Conservation (phyloP, 23 tunicate genomes). For the Styela plicata region DNA sequence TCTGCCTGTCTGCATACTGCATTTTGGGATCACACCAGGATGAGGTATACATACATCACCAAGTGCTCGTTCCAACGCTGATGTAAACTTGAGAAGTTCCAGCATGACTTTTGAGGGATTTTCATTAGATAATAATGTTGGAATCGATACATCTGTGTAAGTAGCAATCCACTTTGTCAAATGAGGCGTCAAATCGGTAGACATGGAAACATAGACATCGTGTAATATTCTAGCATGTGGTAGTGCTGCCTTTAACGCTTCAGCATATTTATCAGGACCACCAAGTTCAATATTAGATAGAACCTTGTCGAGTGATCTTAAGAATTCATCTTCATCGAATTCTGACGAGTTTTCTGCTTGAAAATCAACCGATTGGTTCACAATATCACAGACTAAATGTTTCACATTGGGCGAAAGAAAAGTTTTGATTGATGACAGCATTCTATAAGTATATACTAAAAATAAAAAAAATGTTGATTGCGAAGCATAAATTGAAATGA, state of each 20-base stretch:
- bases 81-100: conserved; percentile 9
- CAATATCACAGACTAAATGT: conserved; percentile 16
- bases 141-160: neutral
- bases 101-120: conserved; percentile 2
- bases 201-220: neutral
- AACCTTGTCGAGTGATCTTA: neutral
- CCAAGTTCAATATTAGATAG: neutral
- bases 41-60: conserved; percentile 28
- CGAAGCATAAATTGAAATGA: no score
- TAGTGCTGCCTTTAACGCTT: neutral
- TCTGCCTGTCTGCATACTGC: no score
- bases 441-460: no score
- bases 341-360: neutral
- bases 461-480: no score
- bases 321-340: neutral
- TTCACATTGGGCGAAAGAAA: conserved; percentile 31
- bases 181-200: neutral
- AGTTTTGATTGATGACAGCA: conserved; percentile 5
- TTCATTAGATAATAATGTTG: neutral
- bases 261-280: neutral
- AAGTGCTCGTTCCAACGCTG: conserved; percentile 33
- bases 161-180: neutral
- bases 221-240: conserved; percentile 15
- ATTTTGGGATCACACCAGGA: no score
- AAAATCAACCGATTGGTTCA: neutral